phyloP scores from a whole-genome alignment of 30 jellyfish, hydroid and myxozoan species.

The Chironex yamaguchii region DNA sequence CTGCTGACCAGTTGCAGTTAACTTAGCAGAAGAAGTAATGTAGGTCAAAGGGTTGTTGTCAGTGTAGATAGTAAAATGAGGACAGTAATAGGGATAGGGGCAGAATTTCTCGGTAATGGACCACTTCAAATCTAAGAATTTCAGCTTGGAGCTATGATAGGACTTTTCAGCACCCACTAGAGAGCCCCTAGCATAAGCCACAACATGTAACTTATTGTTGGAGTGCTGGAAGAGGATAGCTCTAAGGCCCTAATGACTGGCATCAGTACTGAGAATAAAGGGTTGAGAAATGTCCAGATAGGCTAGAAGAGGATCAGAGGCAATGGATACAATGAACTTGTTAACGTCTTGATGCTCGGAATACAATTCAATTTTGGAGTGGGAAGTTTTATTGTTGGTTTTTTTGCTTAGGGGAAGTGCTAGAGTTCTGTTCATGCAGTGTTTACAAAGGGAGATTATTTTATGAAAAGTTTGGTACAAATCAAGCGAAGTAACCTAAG shows the following conservation, averaged over 20 bases:
- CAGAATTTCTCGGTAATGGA: conserved; percentile 22
- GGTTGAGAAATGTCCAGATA: conserved; percentile 40
- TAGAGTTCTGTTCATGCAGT: too few species aligned
- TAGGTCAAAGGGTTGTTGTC: conserved; percentile 56
- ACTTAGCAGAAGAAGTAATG: conserved; percentile 36
- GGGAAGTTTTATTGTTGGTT: too few species aligned
- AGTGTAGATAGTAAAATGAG: conserved; percentile 35
- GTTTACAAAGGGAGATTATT: too few species aligned
- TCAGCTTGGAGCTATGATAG: conserved; percentile 55
- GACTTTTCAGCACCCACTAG: conserved; percentile 48
- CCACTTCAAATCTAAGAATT: conserved; percentile 56
- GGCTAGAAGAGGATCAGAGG: conserved; percentile 50
- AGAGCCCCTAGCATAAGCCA: conserved; percentile 57
- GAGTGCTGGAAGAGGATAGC: conserved; percentile 51
- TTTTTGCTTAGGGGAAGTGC: too few species aligned
- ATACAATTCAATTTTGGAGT: too few species aligned
- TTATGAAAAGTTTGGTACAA: too few species aligned
- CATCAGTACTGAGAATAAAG: conserved; percentile 46
- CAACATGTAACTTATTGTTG: conserved; percentile 23
- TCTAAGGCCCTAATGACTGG: conserved; percentile 49
- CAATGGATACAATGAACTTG: conserved; percentile 8
- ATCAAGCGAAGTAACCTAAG: conserved; percentile 38
- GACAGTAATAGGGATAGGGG: conserved; percentile 18
- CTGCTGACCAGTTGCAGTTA: too few species aligned
- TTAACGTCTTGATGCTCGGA: too few species aligned